phyloP scores from a whole-genome alignment of 2,888 invertebrate species.

The Syrista parreyssii region DNA sequence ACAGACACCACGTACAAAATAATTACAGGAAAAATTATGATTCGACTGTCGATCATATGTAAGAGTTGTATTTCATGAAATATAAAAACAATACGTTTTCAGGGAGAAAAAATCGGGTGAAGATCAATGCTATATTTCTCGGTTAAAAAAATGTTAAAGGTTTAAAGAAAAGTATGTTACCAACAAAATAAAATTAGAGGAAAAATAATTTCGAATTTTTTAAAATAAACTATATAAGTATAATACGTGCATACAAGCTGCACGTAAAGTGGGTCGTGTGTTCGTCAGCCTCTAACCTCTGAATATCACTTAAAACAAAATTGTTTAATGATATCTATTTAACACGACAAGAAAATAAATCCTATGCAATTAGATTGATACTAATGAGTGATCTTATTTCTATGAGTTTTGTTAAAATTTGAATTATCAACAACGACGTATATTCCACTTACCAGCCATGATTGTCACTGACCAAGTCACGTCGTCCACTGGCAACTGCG shows the following conservation, averaged over 20 bases:
- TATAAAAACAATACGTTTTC: background rate
- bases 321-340: conserved; percentile 10
- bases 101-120: background rate
- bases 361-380: background rate
- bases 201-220: background rate
- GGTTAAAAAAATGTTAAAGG: background rate
- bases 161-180: background rate
- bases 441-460: conserved; percentile 62
- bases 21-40: background rate
- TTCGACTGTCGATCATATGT: background rate
- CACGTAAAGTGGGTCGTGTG: background rate
- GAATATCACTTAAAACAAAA: conserved; percentile 10
- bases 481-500: conserved; percentile 45
- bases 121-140: background rate
- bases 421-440: conserved; percentile 21
- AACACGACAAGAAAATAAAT: background rate
- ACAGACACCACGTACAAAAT: background rate
- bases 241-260: background rate
- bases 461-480: conserved; percentile 60
- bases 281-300: background rate
- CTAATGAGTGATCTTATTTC: background rate
- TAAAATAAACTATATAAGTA: background rate
- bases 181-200: background rate
- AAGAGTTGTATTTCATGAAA: background rate
- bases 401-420: conserved; percentile 14